A percentile compares a stretch with the other conserved stretches of the same genome.
These are phyloP conservation scores for Clistopyga incitator DNA, from an alignment of 2,888 invertebrate species.

Conservation along the genomic window DNA sequence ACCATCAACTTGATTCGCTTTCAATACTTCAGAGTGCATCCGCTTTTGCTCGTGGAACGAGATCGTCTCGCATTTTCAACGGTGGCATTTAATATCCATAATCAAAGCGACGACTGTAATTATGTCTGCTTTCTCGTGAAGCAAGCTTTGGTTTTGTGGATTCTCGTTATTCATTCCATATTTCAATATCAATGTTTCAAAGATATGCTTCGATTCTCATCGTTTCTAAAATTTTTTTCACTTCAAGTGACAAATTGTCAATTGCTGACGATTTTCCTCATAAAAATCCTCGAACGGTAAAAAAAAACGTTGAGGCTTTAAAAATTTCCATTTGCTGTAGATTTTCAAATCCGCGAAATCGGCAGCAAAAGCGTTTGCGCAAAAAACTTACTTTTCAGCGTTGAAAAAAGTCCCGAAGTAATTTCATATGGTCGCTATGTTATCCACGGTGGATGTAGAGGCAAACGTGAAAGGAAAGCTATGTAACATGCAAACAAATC, in stretches of 20 bases:
- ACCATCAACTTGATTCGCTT: constrained; percentile 12
- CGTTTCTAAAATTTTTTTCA: no score
- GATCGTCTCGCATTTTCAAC: not conserved
- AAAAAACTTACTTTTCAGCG: not conserved
- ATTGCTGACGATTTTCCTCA: no score
- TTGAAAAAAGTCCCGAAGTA: not conserved
- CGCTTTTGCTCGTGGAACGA: not conserved
- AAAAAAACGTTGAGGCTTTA: no score
- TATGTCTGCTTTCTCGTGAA: not conserved
- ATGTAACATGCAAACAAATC: constrained; percentile 19
- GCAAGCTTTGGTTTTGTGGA: not conserved
- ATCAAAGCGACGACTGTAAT: not conserved
- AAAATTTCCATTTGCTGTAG: not conserved
- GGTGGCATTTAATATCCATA: not conserved
- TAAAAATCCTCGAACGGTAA: no score
- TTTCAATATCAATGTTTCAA: no score
- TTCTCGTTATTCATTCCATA: no score
- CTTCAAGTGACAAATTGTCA: no score
- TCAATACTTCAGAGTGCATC: not conserved
- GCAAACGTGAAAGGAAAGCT: constrained; percentile 16
- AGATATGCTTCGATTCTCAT: no score
- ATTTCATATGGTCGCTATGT: not conserved
- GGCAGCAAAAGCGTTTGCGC: not conserved
- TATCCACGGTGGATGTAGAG: not conserved
- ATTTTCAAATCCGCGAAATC: not conserved